These are phyloP conservation scores for Isotomurus palustris DNA, from an alignment of 2,888 invertebrate species.

Conservation along the genomic window DNA sequence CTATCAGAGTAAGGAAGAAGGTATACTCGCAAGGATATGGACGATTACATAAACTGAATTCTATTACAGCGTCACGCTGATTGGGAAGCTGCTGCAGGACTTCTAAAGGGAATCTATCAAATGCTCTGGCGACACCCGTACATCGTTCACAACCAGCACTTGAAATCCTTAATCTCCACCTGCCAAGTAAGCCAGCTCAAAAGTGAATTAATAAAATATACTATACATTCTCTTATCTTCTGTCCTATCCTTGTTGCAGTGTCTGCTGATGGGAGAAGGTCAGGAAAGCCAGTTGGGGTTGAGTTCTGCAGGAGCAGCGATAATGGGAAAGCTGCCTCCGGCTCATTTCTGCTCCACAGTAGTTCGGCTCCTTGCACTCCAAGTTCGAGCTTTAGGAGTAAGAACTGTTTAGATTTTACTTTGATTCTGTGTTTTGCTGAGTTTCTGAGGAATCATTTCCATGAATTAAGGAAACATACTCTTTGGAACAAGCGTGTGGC, in stretches of 20 bases:
- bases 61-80: slow-evolving; percentile 76
- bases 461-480: slow-evolving; percentile 66
- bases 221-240: background rate
- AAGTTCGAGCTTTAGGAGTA: slow-evolving; percentile 89
- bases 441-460: background rate
- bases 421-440: background rate
- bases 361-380: slow-evolving; percentile 87
- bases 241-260: slow-evolving; percentile 54
- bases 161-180: slow-evolving; percentile 79
- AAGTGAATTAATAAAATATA: background rate
- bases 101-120: slow-evolving; percentile 90
- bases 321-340: slow-evolving; percentile 88
- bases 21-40: background rate
- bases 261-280: slow-evolving; percentile 73
- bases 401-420: slow-evolving; percentile 4
- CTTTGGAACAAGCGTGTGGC: slow-evolving; percentile 91
- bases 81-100: slow-evolving; percentile 93
- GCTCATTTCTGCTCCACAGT: slow-evolving; percentile 93
- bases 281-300: slow-evolving; percentile 58
- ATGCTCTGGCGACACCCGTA: slow-evolving; percentile 90
- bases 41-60: slow-evolving; percentile 7
- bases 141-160: slow-evolving; percentile 87
- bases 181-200: slow-evolving; percentile 77
- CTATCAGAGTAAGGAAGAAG: slow-evolving; percentile 63
- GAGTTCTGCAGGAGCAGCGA: slow-evolving; percentile 73